These are phyloP conservation scores for Urocynchramus pylzowi DNA, from an alignment of 2,113 vertebrate genomes.

Conservation along the genomic window DNA sequence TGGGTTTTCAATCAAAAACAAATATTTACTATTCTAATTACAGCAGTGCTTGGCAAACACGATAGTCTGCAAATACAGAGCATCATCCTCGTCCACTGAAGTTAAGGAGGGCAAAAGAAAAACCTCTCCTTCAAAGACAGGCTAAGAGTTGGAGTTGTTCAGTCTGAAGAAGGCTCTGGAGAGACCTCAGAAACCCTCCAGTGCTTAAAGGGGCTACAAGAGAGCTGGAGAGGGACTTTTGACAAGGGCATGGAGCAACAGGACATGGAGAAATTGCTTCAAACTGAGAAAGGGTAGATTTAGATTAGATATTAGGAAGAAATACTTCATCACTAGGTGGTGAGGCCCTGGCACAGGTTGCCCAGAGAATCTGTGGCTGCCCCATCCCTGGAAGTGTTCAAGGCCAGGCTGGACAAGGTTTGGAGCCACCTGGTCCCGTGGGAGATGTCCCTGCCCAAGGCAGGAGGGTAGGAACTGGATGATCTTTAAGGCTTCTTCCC, in stretches of 20 bases:
- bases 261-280: neutral
- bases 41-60: neutral
- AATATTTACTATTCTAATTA: constrained; percentile 43
- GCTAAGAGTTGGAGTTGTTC: neutral
- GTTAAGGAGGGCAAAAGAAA: neutral
- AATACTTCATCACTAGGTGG: neutral
- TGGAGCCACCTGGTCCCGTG: neutral
- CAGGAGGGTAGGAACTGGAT: neutral
- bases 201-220: neutral
- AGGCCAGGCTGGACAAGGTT: neutral
- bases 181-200: neutral
- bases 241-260: accelerated
- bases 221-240: neutral
- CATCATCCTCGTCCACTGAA: neutral
- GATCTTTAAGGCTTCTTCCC: neutral
- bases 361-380: neutral
- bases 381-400: neutral
- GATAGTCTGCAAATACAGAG: neutral
- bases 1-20: constrained; percentile 10
- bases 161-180: neutral
- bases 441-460: neutral
- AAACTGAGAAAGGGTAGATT: neutral
- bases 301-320: neutral
- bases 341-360: neutral
- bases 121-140: neutral